Percentiles rank a stretch among this genome's conserved stretches.
Conservation (phyloP, 64 coral and sea anemone species). For the Montipora capricornis region DNA sequence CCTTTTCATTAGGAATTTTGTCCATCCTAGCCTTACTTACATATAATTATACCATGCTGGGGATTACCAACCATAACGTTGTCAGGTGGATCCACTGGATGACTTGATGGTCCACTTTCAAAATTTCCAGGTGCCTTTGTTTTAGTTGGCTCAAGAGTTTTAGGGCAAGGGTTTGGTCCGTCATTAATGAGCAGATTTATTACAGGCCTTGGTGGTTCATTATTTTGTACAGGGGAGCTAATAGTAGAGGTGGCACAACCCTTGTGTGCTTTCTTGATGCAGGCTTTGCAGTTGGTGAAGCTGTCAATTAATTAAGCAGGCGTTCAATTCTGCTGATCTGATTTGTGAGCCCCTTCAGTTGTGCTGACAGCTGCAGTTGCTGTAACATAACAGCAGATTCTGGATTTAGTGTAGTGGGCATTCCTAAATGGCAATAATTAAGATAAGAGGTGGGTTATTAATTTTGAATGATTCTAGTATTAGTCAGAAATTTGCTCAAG, state of each 20-base stretch:
- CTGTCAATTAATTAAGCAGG: not conserved
- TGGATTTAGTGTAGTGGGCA: not conserved
- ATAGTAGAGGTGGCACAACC: not conserved
- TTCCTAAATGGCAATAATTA: not conserved
- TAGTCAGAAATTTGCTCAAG: not conserved
- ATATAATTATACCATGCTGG: not conserved
- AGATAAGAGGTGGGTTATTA: conserved; percentile 3
- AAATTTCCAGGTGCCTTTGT: not conserved
- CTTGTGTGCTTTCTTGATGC: conserved; percentile 5
- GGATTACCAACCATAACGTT: not conserved
- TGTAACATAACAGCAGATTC: not conserved
- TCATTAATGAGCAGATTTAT: not conserved
- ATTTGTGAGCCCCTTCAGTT: conserved; percentile 7
- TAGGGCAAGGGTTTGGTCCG: not conserved
- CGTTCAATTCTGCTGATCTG: not conserved
- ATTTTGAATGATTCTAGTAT: not conserved
- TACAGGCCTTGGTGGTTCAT: not conserved
- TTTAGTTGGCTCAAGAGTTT: not conserved
- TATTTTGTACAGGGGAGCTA: not conserved
- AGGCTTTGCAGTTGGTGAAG: conserved; percentile 19
- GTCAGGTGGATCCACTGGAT: not conserved
- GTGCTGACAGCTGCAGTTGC: conserved; percentile 9
- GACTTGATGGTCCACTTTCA: not conserved
- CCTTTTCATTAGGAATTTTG: not conserved
- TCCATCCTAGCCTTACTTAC: not conserved